Base-by-base conservation (phyloP, 1,140 invertebrate species). In the Penaeus japonicus region DNA sequence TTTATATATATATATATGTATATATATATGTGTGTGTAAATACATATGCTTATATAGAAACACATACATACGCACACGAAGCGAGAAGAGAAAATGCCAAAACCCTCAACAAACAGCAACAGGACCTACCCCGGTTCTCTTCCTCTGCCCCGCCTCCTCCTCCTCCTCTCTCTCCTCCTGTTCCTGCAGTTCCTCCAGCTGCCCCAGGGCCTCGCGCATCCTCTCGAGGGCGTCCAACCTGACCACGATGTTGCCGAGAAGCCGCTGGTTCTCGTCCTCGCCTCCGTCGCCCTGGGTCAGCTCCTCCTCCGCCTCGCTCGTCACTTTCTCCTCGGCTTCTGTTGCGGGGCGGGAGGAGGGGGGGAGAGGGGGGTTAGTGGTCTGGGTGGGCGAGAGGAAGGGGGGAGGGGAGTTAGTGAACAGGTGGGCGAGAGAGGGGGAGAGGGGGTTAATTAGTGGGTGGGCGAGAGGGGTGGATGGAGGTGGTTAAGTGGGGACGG, bases 181-280 rank as follows among this genome's bases (percentile, higher is more conserved):
- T 10, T 81, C 53, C 47, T 81, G 78, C 17, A 81, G 32, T 22
- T 39, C 53, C 53, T 81, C 35, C 18, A 81, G 78, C 22, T 54
- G 78, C 3, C 22, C 35, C 12, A 81, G 78, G n/a, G 78, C 78
- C 35, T 24, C 47, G 22, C 78, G 39, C 78, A 81, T 81, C 22
- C 78, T 81, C 53, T 81, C 78, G 18, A 81, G 78, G 32, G 78
- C 78, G n/a, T 81, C 78, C n/a, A 81, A 53, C 24, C 78, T 35
- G 7, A 81, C n/a, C 0, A 81, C 47, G 53, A 54, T 54, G 35
- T 53, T 54, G 27, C 35, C 39, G 0, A 81, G 22, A n/a, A 81
- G 78, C 32, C 54, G 24, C 53, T 81, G 24, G n/a, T 81, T 53
- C 35, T 39, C 54, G 47, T 53, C 15, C 17, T 53, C 78, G 32